A percentile compares a stretch with the other conserved stretches of the same genome.
These are phyloP conservation scores for Netta rufina DNA, from an alignment of 2,797 vertebrate genomes.

Conservation along the genomic window DNA sequence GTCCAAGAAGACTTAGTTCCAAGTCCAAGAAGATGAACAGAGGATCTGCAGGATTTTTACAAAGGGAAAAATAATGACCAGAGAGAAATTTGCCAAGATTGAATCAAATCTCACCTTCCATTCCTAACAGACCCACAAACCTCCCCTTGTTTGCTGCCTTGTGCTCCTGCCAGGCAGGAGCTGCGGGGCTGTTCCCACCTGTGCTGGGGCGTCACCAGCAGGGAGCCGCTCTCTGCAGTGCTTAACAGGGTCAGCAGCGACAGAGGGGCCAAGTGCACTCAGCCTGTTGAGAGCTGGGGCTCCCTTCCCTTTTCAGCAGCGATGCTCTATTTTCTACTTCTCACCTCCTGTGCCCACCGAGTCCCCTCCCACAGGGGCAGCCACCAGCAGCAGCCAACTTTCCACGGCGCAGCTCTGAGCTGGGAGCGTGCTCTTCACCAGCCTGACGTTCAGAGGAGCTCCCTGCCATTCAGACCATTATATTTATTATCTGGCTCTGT, in stretches of 20 bases:
- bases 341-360: neutral
- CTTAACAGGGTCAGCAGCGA: neutral
- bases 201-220: neutral
- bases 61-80: neutral
- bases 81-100: neutral
- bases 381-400: neutral
- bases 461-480: neutral
- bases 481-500: neutral
- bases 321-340: neutral
- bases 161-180: neutral
- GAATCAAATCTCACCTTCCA: neutral
- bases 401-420: neutral
- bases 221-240: rapidly evolving
- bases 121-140: neutral
- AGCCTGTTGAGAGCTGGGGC: neutral
- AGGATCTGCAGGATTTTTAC: neutral
- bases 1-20: too few relatives aligned
- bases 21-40: neutral
- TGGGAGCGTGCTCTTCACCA: neutral
- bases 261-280: neutral
- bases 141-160: neutral
- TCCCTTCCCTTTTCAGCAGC: neutral
- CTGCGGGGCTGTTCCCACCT: neutral
- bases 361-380: rapidly evolving
- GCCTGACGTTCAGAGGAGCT: neutral